Evolutionary conservation across 2,113 vertebrate genomes (phyloP), one percentile per base, ranked within the genome.

Genomic region (Cyphomyrus plagiostoma): DNA sequence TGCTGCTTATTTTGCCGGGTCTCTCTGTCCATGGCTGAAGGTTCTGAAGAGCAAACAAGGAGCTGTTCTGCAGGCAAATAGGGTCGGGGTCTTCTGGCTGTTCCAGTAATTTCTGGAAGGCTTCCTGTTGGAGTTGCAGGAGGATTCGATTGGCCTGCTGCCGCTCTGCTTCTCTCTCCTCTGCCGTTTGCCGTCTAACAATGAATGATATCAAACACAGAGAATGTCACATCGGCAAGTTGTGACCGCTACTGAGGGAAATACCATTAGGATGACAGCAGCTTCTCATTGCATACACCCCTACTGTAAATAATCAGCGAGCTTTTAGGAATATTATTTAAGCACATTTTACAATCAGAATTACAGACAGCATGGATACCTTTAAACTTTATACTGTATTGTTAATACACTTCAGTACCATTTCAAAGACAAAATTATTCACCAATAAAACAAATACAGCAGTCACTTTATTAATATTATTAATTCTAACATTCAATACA

Each of bases 81-180:
- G 98, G 98, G 93, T 99, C 98, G 0, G 97, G 96, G 35, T 97
- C 96, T 90, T 96, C 96, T 46, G 98, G 98, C 95, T 99, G 97
- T 89, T 97, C 96, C 92, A 99, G 97, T 86, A 98, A 98, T 94
- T 99, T 99, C 93, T 99, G 98, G 93, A 99, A 98, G 93, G 98
- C 98, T 93, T 99, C 98, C 91, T 98, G 97, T 94, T 99, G 98
- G 93, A 99, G 94, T 94, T 99, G 98, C 94, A 99, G 96, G 92
- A 99, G 97, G 92, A 99, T 99, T 42, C 98, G 97, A 94, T 99
- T 99, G 13, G 98, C 98, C 94, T 99, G 98, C 93, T 99, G 98
- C 89, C 98, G 96, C 94, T 99, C 98, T 0, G 98, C 98, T 94
- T 99, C 98, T 9, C 98, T 93, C 92, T 99, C 98, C 92, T 99